Conservation (phyloP, 2,113 vertebrate genomes). For the Sialia sialis region DNA sequence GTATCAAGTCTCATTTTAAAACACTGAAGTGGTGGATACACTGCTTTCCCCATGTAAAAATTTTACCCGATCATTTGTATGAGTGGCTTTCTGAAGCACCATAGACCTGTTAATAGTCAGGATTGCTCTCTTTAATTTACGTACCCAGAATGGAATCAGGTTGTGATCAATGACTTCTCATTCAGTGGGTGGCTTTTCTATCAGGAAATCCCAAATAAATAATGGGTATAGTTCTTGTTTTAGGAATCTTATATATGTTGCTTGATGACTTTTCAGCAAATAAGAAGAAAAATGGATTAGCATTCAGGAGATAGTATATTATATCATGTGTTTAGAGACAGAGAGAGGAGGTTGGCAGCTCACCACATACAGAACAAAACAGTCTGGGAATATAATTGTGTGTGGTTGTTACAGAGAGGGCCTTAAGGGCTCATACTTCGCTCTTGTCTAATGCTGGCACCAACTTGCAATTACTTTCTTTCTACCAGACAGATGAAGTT, state of each 20-base stretch:
- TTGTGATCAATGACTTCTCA: not conserved
- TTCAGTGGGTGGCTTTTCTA: not conserved
- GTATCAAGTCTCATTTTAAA: not conserved
- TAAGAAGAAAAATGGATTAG: not conserved
- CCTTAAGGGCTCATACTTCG: not conserved
- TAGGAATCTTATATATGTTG: not conserved
- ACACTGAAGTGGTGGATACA: not conserved
- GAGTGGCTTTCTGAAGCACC: not conserved
- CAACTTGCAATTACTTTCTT: slow-evolving; percentile 15
- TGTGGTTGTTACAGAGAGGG: not conserved
- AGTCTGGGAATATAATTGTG: not conserved
- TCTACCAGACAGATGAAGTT: not conserved
- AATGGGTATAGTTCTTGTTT: not conserved
- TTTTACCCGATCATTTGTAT: not conserved
- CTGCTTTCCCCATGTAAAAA: not conserved
- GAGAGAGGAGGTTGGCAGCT: not conserved
- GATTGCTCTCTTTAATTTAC: not conserved
- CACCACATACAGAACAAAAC: not conserved
- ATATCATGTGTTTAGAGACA: not conserved
- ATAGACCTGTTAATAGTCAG: not conserved
- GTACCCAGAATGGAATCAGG: not conserved
- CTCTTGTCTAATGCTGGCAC: not conserved
- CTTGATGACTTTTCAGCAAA: not conserved
- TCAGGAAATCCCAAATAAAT: not conserved
- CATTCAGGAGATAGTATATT: not conserved